Base-by-base conservation (phyloP, 2,113 vertebrate species). In the Hipposideros armiger region DNA sequence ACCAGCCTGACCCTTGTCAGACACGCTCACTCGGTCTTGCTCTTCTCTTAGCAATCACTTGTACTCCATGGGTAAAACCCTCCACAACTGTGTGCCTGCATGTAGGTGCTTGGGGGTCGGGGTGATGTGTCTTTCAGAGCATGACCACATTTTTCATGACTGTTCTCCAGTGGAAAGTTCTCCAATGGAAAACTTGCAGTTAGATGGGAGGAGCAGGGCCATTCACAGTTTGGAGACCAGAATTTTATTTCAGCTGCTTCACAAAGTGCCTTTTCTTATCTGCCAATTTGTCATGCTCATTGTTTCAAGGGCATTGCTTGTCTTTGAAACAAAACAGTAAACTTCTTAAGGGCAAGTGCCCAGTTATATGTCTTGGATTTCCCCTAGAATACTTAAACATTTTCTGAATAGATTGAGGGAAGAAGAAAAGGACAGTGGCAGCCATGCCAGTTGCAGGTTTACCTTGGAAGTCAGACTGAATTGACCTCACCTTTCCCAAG, bases 321-420 rank as follows among this genome's bases (percentile, higher is more conserved):
- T n/a, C 81, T 96, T 94, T 85, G 80, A 95, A 91, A 83, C 24
- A 50, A 40, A 91, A 58, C 9, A 69, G 58, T 60, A 24, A 73
- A 42, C 47, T 62, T 42, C 22, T 52, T 58, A 50, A 26, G n/a
- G 9, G 56, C 20, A 11, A 16, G 3, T 14, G 15, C 11, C n/a
- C 26, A 36, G 2, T n/a, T 74, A 1, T 40, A 2, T 7, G 77
- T 76, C 60, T 60, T 91, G 32, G 56, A 6, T 69, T 96, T 72
- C 45, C 62, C 40, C 78, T 42, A 66, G 50, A 69, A 82, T 10
- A 22, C 19, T 24, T 24, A 3, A 73, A 20, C 5, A 4, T 67
- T 54, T 91, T 72, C 77, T 42, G 14, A 73, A 8, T 4, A 52
- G 32, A 20, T 1, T 1, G 7, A 20, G n/a, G 62, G 32, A 26